Evolutionary conservation across 2,888 invertebrate species (phyloP).

Genomic region (Pristionchus exspectatus): DNA sequence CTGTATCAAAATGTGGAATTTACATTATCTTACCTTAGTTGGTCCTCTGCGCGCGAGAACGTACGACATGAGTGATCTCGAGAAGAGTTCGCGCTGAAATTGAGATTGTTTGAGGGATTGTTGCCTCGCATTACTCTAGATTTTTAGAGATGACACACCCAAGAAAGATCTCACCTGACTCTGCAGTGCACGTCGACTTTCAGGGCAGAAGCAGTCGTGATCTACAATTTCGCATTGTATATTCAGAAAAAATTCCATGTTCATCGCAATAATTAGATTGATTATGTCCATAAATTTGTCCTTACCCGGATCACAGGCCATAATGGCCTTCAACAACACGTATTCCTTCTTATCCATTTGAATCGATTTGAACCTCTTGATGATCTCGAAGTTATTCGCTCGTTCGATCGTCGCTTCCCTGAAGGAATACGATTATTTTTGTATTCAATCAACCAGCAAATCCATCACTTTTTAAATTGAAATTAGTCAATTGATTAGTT

Average conservation of each 20-base stretch:
- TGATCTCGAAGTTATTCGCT: conserved; percentile 25
- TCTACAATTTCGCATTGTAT: background rate
- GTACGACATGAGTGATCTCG: conserved; percentile 25
- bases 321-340: conserved; percentile 23
- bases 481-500: background rate
- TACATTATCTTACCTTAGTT: background rate
- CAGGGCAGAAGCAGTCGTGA: conserved; percentile 8
- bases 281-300: background rate
- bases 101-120: too few species aligned
- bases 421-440: background rate
- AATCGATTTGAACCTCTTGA: conserved; percentile 5
- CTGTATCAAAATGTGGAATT: background rate
- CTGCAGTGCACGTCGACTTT: background rate
- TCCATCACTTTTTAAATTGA: background rate
- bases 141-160: too few species aligned
- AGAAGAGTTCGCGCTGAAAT: conserved; percentile 39
- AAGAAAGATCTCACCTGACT: conserved; percentile 2
- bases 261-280: background rate
- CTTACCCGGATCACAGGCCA: conserved; percentile 41
- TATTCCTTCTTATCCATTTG: conserved; percentile 32
- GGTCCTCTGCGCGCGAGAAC: background rate
- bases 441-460: background rate
- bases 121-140: too few species aligned
- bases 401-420: conserved; percentile 39
- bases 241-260: background rate